Conservation (phyloP, 1,140 invertebrate species). For the Aphaenogaster rudis region DNA sequence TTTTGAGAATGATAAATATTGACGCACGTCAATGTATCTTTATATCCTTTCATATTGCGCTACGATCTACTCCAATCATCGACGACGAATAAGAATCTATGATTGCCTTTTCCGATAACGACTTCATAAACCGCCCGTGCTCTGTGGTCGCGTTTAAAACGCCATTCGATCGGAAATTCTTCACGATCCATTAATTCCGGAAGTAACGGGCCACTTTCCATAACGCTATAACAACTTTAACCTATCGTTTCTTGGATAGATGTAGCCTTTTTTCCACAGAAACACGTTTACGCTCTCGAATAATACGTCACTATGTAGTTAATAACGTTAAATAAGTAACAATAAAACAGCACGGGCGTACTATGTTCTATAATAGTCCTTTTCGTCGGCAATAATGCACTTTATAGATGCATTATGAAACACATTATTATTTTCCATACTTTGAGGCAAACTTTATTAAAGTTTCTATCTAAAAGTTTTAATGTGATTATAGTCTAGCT, state of each 20-base stretch:
- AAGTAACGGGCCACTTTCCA: constrained; percentile 58
- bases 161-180: constrained; percentile 66
- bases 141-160: not conserved
- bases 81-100: not conserved
- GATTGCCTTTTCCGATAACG: constrained; percentile 2
- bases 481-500: not conserved
- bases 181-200: constrained; percentile 71
- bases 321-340: constrained; percentile 13
- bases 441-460: not conserved
- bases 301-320: constrained; percentile 8
- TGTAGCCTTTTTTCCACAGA: not conserved
- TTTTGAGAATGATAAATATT: constrained; percentile 18
- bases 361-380: not conserved
- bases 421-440: not conserved
- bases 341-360: not conserved
- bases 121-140: constrained; percentile 22
- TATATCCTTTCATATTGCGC: constrained; percentile 21
- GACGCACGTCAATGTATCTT: not conserved
- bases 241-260: constrained; percentile 45
- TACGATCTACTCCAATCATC: constrained; percentile 25
- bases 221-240: constrained; percentile 69
- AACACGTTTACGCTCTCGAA: not conserved
- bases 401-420: not conserved
- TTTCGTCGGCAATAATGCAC: not conserved
- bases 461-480: constrained; percentile 14